These are phyloP conservation scores for Campopleginae sp. DNA, from an alignment of 2,888 invertebrate species.

Conservation along the genomic window DNA sequence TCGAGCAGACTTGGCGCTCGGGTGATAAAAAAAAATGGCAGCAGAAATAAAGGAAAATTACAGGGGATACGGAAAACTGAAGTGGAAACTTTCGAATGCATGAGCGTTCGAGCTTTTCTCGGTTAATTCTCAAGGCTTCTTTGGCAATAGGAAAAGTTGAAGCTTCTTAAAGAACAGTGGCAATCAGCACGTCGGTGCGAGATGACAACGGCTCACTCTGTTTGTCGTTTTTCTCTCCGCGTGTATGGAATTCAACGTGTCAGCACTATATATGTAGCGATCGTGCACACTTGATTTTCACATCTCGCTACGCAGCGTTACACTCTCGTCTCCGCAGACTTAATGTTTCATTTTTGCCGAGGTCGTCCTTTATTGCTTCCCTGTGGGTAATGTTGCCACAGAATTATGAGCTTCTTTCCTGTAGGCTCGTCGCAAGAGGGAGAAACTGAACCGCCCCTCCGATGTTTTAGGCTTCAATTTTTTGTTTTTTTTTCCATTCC, in stretches of 20 bases:
- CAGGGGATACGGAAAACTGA: neutral
- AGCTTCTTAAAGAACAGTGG: conserved; percentile 75
- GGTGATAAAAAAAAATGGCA: neutral
- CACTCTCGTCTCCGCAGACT: conserved; percentile 63
- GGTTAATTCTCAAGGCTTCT: conserved; percentile 25
- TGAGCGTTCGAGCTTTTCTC: conserved; percentile 29
- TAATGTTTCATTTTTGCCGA: conserved; percentile 68
- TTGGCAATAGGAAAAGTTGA: conserved; percentile 30
- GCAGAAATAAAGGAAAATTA: neutral
- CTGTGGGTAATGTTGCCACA: conserved; percentile 11
- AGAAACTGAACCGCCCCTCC: neutral
- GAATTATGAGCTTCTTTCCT: conserved; percentile 17
- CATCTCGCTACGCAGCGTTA: conserved; percentile 25
- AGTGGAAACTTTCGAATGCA: neutral
- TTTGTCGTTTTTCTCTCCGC: conserved; percentile 61
- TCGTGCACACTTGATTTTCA: conserved; percentile 19
- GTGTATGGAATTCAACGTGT: conserved; percentile 20
- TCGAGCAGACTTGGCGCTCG: neutral
- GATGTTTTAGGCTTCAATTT: neutral
- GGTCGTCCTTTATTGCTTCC: conserved; percentile 35
- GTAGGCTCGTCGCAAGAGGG: conserved; percentile 38
- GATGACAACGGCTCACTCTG: conserved; percentile 73
- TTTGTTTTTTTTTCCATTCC: neutral
- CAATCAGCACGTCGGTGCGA: conserved; percentile 79
- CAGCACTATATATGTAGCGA: neutral